Percentiles rank a stretch among this genome's conserved stretches.
These are phyloP conservation scores for Macrocentrus cingulum DNA, from an alignment of 1,140 invertebrate genomes.

Conservation along the genomic window DNA sequence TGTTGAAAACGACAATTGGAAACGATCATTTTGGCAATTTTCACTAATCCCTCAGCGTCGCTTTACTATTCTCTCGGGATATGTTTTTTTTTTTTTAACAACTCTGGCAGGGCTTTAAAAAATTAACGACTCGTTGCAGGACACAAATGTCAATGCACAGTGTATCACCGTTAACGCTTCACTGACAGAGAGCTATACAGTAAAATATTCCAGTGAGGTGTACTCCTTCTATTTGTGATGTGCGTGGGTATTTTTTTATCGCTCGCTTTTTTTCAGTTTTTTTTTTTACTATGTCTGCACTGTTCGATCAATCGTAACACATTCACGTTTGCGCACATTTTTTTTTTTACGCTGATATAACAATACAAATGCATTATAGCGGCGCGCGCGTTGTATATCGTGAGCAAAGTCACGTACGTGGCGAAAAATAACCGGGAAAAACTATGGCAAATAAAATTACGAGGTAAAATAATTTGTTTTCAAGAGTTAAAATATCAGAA, in stretches of 20 bases:
- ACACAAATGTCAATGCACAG: background rate
- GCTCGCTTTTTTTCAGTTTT: background rate
- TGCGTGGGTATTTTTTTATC: background rate
- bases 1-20: constrained; percentile 11
- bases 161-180: background rate
- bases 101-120: constrained; percentile 33
- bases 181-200: constrained; percentile 18
- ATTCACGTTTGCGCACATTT: background rate
- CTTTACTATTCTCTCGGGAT: too few relatives aligned
- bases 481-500: too few relatives aligned
- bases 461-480: too few relatives aligned
- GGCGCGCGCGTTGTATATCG: too few relatives aligned
- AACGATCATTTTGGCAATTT: too few relatives aligned
- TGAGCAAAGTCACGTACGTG: background rate
- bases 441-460: background rate
- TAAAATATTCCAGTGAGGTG: constrained; percentile 14
- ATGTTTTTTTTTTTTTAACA: background rate
- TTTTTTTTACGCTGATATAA: background rate
- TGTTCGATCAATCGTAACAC: constrained; percentile 1
- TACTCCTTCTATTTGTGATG: too few relatives aligned
- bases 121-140: constrained; percentile 31
- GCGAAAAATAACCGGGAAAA: background rate
- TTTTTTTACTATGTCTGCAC: background rate
- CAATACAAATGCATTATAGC: too few relatives aligned
- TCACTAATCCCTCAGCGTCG: too few relatives aligned